Evolutionary conservation across 2,888 invertebrate genomes (phyloP), one percentile per base, ranked within the genome.

Genomic region (Endomychus coccineus): DNA sequence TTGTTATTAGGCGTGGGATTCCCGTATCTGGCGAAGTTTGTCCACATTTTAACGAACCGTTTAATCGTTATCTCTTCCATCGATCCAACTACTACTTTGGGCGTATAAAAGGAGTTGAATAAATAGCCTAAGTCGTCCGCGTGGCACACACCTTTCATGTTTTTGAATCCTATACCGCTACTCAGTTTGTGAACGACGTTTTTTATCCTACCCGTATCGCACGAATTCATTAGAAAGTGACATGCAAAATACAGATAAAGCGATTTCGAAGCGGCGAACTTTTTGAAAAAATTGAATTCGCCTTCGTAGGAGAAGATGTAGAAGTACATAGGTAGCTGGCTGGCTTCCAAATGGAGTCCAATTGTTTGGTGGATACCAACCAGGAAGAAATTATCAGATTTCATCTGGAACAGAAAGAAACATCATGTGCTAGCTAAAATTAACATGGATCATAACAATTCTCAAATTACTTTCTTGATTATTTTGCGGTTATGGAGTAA

Each of bases 111-210:
- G 15, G 36, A 43, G 21, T 44, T 48, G 27, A 52, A 54, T 7
- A 54, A 27, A 38, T 54, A 54, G 14, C 50, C 49, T 9, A 52
- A 16, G 12, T 51, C 49, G 23, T 54, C 54, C n/a, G 45, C 45
- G 27, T 54, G 54, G 19, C 39, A 45, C 7, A 39, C 43, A 25
- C 54, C 53, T n/a, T n/a, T n/a, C 11, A 23, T 13, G 3, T 34
- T 38, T 9, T 13, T 17, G 24, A 25, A 38, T 9, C 38, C 38
- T 16, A 38, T 13, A 12, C 27, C 12, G 23, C 27, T 34, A 6
- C 25, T 28, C 12, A 38, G 2, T 15, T 34, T 38, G 28, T 2
- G 12, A 3, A 38, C 15, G 10, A 38, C 12, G 16, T 12, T 33
- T 22, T 21, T 27, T 4, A 38, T 23, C 2, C 27, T 23, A 10